Evolutionary conservation across 2,888 invertebrate species (phyloP).

Genomic region (Cheiracanthium punctorium): DNA sequence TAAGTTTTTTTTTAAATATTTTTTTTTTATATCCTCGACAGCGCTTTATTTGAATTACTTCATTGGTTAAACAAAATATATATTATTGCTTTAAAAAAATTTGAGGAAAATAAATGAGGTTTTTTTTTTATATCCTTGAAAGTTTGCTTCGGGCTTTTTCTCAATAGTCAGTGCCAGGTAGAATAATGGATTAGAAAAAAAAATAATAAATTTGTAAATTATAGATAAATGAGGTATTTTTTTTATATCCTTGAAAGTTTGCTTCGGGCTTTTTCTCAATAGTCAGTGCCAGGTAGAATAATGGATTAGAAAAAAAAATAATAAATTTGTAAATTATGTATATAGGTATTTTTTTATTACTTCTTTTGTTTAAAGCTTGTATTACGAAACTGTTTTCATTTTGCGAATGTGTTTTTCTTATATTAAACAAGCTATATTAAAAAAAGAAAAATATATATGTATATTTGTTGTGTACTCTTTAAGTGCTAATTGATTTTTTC

Average conservation of each 20-base stretch:
- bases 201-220: neutral
- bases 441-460: too few species aligned
- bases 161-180: too few species aligned
- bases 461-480: too few species aligned
- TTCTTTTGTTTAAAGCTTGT: neutral
- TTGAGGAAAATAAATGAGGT: constrained; percentile 35
- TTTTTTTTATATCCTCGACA: neutral
- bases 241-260: constrained; percentile 7
- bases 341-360: too few species aligned
- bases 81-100: constrained; percentile 22
- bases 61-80: constrained; percentile 24
- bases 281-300: too few species aligned
- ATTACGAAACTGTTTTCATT: constrained; percentile 6
- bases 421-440: too few species aligned
- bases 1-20: neutral
- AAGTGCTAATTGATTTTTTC: too few species aligned
- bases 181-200: too few species aligned
- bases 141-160: neutral
- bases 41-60: constrained; percentile 19
- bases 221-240: constrained; percentile 25
- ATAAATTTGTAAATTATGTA: neutral
- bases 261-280: neutral
- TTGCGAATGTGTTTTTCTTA: too few species aligned
- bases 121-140: constrained; percentile 8
- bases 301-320: neutral